Conservation (phyloP, 2,113 vertebrate genomes). For the Phalacrocorax brasilianus region DNA sequence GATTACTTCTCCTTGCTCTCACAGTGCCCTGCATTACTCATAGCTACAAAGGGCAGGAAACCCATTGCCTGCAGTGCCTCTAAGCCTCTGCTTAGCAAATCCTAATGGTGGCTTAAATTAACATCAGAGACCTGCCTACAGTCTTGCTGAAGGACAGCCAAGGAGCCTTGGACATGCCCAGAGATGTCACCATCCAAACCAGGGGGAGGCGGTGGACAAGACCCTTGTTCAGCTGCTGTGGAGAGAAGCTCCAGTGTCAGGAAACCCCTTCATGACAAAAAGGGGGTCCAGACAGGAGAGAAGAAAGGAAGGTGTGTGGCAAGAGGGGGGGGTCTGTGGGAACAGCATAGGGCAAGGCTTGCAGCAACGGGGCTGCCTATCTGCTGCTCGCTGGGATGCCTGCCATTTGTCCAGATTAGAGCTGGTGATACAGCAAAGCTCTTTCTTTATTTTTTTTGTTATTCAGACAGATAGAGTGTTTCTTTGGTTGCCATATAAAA, state of each 20-base stretch:
- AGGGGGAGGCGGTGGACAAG: neutral
- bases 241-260: neutral
- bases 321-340: neutral
- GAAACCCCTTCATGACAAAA: neutral
- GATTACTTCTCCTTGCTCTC: neutral
- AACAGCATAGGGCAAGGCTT: neutral
- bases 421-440: slow-evolving; percentile 31
- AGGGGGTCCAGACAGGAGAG: neutral
- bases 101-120: neutral
- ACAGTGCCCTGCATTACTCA: neutral
- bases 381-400: neutral
- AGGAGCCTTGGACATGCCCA: neutral
- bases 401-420: slow-evolving; percentile 51
- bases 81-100: neutral
- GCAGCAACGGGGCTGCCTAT: neutral
- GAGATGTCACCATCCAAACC: neutral
- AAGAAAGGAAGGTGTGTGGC: neutral
- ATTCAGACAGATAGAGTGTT: neutral
- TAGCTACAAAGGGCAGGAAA: neutral
- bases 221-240: neutral
- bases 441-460: slow-evolving; percentile 8
- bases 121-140: neutral
- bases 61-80: neutral
- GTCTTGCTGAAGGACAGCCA: neutral
- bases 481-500: slow-evolving; percentile 44